Evolutionary conservation across 2,113 vertebrate genomes (phyloP), one percentile per base, ranked within the genome.

Genomic region (Psittacula cyanocephala): DNA sequence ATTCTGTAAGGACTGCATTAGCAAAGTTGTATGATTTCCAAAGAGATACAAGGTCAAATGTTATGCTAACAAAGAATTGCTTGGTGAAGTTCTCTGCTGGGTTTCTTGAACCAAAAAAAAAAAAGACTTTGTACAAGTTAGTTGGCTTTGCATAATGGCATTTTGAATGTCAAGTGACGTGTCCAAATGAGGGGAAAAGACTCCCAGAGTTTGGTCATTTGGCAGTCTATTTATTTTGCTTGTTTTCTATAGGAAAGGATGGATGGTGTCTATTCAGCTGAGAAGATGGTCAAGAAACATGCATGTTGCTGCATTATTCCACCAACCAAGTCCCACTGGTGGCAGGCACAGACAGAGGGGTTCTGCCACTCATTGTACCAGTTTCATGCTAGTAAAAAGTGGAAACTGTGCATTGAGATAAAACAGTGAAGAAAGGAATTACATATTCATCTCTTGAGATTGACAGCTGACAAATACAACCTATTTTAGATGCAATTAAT

Each of bases 11-110:
- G 96, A 94, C 96, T 97, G 81, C 92, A 95, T 98, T 98, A 97
- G 96, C 97, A 96, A 97, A 98, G 92, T 97, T 98, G 98, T 96
- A 79, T 96, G 96, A 97, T 98, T 98, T 98, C 97, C 97, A 98
- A 86, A 98, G 97, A 98, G 97, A 97, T 97, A 97, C 64, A 41
- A 96, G 97, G 97, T 98, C 97, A 98, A 91, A 97, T 97, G 96
- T 97, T 98, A 97, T 33, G 93, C 96, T 98, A 98, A 98, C 95
- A 98, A 96, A 98, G 87, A 96, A 94, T 92, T 91, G 96, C 95
- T 95, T 89, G 95, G 88, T 96, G 93, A 92, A 96, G 88, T 96
- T 95, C 83, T 96, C 91, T 94, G 86, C 96, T 96, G 96, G 95
- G 62, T 96, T 97, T 97, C 96, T 98, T 93, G 80, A 97, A 95